Percentiles rank a stretch among this genome's conserved stretches.
Conservation (phyloP, 2,113 vertebrate genomes). For the Halichoerus grypus region DNA sequence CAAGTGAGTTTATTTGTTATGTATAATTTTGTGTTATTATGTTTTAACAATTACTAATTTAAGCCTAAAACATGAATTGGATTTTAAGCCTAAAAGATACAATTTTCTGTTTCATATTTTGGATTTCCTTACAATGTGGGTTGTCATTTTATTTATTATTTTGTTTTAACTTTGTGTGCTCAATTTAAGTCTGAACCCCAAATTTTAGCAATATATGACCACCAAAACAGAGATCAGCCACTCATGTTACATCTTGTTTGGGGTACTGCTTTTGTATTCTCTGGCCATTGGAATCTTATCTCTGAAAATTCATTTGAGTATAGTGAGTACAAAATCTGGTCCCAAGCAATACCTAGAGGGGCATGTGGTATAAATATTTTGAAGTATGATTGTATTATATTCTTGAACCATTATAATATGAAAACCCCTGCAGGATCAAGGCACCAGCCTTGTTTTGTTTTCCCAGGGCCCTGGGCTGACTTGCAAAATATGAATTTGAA, state of each 20-base stretch:
- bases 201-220: not conserved
- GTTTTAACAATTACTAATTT: constrained; percentile 5
- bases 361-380: not conserved
- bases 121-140: not conserved
- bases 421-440: not conserved
- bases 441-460: not conserved
- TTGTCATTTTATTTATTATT: not conserved
- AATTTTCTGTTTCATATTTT: not conserved
- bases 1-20: not conserved
- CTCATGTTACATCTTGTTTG: not conserved
- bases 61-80: not conserved
- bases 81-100: not conserved
- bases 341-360: not conserved
- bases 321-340: not conserved
- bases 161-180: not conserved
- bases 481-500: not conserved
- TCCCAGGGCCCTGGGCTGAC: not conserved
- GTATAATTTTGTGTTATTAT: not conserved
- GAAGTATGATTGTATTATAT: not conserved
- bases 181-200: not conserved
- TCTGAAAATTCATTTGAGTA: not conserved
- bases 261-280: not conserved
- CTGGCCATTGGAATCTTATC: not conserved
- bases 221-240: not conserved
- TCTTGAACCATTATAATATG: not conserved